A percentile compares a stretch with the other conserved stretches of the same genome.
Conservation (phyloP, 2,797 vertebrate species). For the Amniataba percoides region DNA sequence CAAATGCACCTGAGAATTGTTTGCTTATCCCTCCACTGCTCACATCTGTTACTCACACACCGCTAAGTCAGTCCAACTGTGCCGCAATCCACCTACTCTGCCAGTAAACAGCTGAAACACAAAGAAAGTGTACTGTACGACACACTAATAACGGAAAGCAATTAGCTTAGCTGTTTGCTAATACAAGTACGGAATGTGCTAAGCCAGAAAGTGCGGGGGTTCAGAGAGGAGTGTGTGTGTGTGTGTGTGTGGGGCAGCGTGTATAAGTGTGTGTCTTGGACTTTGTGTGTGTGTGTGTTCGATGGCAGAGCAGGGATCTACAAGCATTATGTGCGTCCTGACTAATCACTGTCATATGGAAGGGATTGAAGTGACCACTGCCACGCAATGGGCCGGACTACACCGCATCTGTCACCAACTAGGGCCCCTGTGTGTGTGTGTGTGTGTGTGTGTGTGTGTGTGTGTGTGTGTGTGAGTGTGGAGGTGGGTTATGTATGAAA, state of each 20-base stretch:
- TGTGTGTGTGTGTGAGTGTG: conserved; percentile 21
- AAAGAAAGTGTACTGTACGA: conserved; percentile 39
- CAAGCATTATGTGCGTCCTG: conserved; percentile 85
- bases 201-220: conserved; percentile 81
- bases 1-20: background rate
- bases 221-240: conserved; percentile 16
- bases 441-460: conserved; percentile 21
- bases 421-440: conserved; percentile 19
- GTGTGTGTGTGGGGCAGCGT: conserved; percentile 26
- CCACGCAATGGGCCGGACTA: conserved; percentile 80
- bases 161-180: conserved; percentile 90
- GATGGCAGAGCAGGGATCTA: conserved; percentile 90
- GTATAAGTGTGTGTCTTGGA: conserved; percentile 7
- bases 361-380: conserved; percentile 90
- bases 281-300: conserved; percentile 80
- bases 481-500: conserved; percentile 10
- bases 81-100: conserved; percentile 40
- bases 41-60: conserved; percentile 3
- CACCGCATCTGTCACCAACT: conserved; percentile 66
- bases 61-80: conserved; percentile 5
- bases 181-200: conserved; percentile 93
- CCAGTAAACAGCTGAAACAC: conserved; percentile 37
- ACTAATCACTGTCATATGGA: conserved; percentile 97
- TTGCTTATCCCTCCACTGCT: conserved; percentile 2
- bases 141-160: conserved; percentile 75